Percentiles rank a stretch among this genome's conserved stretches.
Evolutionary conservation across 2,888 invertebrate genomes (phyloP).

Genomic region (Vesta saturnalis): DNA sequence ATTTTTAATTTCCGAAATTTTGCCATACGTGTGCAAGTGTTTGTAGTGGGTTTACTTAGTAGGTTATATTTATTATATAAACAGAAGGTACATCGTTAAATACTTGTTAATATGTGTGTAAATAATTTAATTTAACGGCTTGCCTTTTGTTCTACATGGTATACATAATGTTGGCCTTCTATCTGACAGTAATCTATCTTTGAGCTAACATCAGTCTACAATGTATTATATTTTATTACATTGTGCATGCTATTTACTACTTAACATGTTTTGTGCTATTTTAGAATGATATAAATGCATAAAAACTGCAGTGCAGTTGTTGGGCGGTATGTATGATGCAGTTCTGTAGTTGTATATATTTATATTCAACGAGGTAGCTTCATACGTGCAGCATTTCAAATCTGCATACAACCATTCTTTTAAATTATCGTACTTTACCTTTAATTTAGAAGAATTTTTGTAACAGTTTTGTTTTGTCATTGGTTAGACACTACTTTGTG

Average conservation of each 20-base stretch:
- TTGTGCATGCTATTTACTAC: conserved; percentile 59
- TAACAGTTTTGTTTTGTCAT: not conserved
- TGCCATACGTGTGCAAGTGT: conserved; percentile 58
- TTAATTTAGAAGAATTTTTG: not conserved
- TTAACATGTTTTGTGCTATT: conserved; percentile 33
- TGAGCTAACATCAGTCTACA: conserved; percentile 58
- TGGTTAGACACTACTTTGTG: not conserved
- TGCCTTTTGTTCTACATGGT: conserved; percentile 25
- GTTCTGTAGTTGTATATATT: conserved; percentile 26
- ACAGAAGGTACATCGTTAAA: conserved; percentile 37
- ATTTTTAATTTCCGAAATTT: conserved; percentile 48
- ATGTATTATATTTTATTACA: conserved; percentile 43
- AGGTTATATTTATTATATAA: conserved; percentile 18
- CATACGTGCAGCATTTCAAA: not conserved
- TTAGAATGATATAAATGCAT: conserved; percentile 19
- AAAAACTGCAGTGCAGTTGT: not conserved
- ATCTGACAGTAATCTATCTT: conserved; percentile 59
- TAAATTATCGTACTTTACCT: conserved; percentile 16
- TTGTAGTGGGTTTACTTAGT: conserved; percentile 31
- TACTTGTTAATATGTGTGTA: not conserved
- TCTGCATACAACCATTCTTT: not conserved
- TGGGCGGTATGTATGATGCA: conserved; percentile 10
- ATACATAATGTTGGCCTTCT: conserved; percentile 62
- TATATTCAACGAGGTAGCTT: conserved; percentile 28
- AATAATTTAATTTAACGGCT: conserved; percentile 8